Base-by-base conservation (phyloP, 2,888 invertebrate genomes). In the Smittia aterrima region DNA sequence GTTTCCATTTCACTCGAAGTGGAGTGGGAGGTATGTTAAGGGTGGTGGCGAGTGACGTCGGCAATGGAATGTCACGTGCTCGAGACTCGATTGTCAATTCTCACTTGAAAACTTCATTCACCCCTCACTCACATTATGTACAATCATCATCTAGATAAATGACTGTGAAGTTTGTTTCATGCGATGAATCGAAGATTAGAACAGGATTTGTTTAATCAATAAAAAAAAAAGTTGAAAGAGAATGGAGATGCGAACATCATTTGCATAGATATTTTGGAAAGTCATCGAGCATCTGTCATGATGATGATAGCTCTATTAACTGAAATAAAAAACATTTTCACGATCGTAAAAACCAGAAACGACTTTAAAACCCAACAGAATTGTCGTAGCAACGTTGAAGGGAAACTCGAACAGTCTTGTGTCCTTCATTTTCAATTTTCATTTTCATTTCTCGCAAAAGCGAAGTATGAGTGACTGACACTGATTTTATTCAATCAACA, bases 381-480 rank as follows among this genome's bases (percentile, higher is more conserved):
- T 40, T 13, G 20, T 2, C 38, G 13, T 1, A 53, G 53, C 41
- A 47, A 67, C 27, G 7, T 22, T 4, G 24, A 54, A 27, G 18
- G 2, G 27, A 25, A n/a, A n/a, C 53, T 16, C 16, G 16, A 47
- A 18, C 53, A 47, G 53, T 47, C 53, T 47, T 16, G 16, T 62
- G 72, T 72, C 72, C 72, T 72, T 72, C 72, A 72, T 72, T 72
- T 72, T 70, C 32, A 54, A 70, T 70, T 70, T 70, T 53, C 25
- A 70, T 70, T 53, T 70, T 24, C 24, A 40, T 40, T n/a, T 67
- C 38, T 67, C 6, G 18, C 11, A 13, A 1, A 22, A 13, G 24
- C 11, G 18, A 20, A 72, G 72, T 27, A 25, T 72, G 62, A 72
- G 54, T 70, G 70, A 70, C 53, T 70, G 54, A 54, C 70, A 54